These are phyloP conservation scores for Idris sp. DNA, from an alignment of 1,140 invertebrate species.

Conservation along the genomic window DNA sequence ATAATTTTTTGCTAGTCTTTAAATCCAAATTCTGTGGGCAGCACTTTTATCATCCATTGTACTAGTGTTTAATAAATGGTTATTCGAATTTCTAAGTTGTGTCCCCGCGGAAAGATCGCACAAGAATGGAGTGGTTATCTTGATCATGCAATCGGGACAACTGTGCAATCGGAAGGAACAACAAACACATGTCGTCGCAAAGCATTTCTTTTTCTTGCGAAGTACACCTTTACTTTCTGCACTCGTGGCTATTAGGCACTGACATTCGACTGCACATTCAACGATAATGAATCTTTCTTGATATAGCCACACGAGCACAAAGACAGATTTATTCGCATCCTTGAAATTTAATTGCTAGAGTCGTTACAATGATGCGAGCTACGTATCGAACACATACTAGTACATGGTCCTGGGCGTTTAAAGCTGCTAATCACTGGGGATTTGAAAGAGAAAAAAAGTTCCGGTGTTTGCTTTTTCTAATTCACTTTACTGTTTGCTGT, in stretches of 20 bases:
- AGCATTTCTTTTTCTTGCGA: constrained; percentile 51
- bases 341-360: constrained; percentile 59
- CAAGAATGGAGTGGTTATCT: constrained; percentile 57
- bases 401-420: constrained; percentile 18
- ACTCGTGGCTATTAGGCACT: constrained; percentile 62
- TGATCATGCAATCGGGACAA: constrained; percentile 55
- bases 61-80: constrained; percentile 23
- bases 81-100: constrained; percentile 36
- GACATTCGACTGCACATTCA: constrained; percentile 60
- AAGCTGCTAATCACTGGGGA: constrained; percentile 29
- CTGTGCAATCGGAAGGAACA: constrained; percentile 62
- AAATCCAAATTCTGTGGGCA: too few species aligned
- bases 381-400: constrained; percentile 35
- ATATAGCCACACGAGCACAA: constrained; percentile 58
- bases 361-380: constrained; percentile 59
- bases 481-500: constrained; percentile 20
- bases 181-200: constrained; percentile 62
- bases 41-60: too few species aligned
- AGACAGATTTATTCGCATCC: constrained; percentile 60
- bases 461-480: constrained; percentile 29
- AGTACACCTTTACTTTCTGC: constrained; percentile 58
- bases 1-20: too few species aligned
- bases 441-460: constrained; percentile 33
- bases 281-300: constrained; percentile 64
- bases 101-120: constrained; percentile 28